Conservation (phyloP, 2,888 invertebrate genomes). For the Hypena proboscidalis region DNA sequence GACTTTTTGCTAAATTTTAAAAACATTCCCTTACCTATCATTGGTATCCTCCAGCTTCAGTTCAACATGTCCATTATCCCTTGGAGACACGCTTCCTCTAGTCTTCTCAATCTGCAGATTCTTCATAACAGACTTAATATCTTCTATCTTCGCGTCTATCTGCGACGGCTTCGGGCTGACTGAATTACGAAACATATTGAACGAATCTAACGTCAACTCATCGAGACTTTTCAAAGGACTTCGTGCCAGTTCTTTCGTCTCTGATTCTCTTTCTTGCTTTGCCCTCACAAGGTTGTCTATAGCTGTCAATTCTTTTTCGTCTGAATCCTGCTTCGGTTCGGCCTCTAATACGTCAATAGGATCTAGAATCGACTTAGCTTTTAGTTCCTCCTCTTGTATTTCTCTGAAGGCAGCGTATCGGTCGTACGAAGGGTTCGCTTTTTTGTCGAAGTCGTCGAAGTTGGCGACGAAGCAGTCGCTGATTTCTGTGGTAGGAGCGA, state of each 20-base stretch:
- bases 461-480: constrained; percentile 87
- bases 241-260: constrained; percentile 59
- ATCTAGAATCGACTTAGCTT: constrained; percentile 72
- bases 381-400: constrained; percentile 90
- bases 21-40: constrained; percentile 78
- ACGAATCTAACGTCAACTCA: constrained; percentile 71
- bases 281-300: constrained; percentile 65
- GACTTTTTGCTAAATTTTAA: neutral
- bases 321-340: constrained; percentile 68
- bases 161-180: constrained; percentile 77
- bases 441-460: constrained; percentile 86
- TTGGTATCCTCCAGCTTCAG: constrained; percentile 69
- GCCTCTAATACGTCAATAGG: constrained; percentile 55
- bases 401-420: constrained; percentile 96
- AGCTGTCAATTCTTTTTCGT: constrained; percentile 67
- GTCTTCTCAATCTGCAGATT: constrained; percentile 69
- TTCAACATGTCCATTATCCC: constrained; percentile 77
- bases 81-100: constrained; percentile 71
- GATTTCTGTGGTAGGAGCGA: constrained; percentile 70
- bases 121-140: constrained; percentile 79
- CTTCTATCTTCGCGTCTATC: constrained; percentile 78
- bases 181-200: constrained; percentile 74
- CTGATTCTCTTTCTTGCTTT: constrained; percentile 57
- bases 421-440: constrained; percentile 88
- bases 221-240: constrained; percentile 75